Base-by-base conservation (phyloP, 2,888 invertebrate genomes). In the Heliconius sara region DNA sequence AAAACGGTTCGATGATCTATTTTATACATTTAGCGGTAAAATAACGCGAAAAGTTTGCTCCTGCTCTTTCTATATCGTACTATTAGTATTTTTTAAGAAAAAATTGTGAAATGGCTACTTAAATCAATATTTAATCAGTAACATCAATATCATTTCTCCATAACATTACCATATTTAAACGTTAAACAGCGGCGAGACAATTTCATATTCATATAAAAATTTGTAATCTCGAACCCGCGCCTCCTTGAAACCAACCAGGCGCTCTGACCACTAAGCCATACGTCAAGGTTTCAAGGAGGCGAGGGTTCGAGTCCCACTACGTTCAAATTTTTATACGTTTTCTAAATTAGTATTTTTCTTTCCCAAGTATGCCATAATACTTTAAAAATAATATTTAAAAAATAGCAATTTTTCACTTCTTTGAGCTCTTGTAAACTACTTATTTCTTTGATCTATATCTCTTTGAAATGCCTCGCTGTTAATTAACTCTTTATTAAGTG, bases 401-500 rank as follows among this genome's bases (percentile, higher is more conserved):
- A 65, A 30, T 27, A 30, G 30, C 34, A 78, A 73, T 67, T 67
- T 73, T 67, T 57, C 6, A 34, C n/a, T 52, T 78, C 65, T 57
- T 34, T 22, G 27, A 13, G 39, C 43, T 75, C 27, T 57, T 47
- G 27, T 16, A 77, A 68, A 80, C 78, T 74, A 78, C 10, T 74
- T 60, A 73, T 77, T 68, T 74, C 80, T 80, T 80, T 80, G 80
- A 80, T 80, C 70, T 80, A 73, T 63, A 70, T 67, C 80, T 74
- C 80, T 80, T 77, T 77, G 47, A 80, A 77, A 77, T 77, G 65
- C n/a, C 73, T 52, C 68, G 73, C 39, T 52, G 52, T 80, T 80
- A 70, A 77, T 80, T 77, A 78, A 70, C 65, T 80, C 77, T 74
- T 77, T 77, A 73, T 70, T 77, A 68, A 65, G 39, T 71, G 12